A percentile compares a stretch with the other conserved stretches of the same genome.
Conservation (phyloP, 1,140 invertebrate species). For the Bombus superbus region DNA sequence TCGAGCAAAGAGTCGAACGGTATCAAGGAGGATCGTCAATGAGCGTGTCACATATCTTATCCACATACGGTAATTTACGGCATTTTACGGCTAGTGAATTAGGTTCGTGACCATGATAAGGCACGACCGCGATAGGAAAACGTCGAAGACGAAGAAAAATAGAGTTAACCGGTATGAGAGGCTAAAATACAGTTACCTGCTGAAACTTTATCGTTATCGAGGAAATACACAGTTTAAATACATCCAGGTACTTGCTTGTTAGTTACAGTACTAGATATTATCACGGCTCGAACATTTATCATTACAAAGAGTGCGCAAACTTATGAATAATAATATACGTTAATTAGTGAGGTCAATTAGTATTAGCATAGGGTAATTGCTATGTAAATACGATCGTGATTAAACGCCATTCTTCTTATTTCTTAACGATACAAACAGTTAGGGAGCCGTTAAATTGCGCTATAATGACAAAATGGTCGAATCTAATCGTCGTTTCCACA, state of each 20-base stretch:
- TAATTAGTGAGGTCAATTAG: background rate
- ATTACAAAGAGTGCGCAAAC: background rate
- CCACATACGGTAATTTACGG: background rate
- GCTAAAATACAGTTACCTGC: background rate
- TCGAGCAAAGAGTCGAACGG: background rate
- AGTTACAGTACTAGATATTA: no score
- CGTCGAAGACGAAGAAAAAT: background rate
- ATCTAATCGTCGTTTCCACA: background rate
- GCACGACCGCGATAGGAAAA: background rate
- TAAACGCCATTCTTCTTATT: background rate
- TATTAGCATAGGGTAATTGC: background rate
- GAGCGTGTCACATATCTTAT: slow-evolving; percentile 20
- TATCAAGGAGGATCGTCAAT: background rate
- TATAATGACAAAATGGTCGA: background rate
- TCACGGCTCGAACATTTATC: background rate
- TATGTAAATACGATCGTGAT: background rate
- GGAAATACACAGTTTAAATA: no score
- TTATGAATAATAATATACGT: no score
- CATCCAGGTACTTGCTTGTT: no score
- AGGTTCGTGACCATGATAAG: background rate
- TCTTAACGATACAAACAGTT: background rate
- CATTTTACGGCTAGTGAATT: background rate
- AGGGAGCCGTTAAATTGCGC: background rate
- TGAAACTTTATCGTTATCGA: background rate
- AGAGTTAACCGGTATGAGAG: background rate